Conservation (phyloP, 2,113 vertebrate species). For the Ictidomys tridecemlineatus region DNA sequence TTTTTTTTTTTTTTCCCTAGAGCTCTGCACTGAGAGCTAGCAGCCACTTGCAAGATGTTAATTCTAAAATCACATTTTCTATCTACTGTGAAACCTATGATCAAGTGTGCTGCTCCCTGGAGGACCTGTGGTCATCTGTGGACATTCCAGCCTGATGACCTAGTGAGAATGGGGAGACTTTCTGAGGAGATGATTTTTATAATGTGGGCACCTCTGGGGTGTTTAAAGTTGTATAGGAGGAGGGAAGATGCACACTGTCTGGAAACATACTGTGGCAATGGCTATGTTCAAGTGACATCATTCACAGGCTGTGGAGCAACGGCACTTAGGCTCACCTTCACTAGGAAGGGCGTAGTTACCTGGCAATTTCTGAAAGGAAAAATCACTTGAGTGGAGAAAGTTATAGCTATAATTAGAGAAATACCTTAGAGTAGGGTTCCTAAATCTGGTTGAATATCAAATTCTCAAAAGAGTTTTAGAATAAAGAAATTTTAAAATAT, state of each 20-base stretch:
- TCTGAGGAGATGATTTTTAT: background rate
- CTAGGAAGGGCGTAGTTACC: background rate
- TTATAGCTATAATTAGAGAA: background rate
- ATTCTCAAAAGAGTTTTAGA: conserved; percentile 18
- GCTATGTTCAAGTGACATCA: background rate
- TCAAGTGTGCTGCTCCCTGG: background rate
- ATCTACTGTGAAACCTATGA: background rate
- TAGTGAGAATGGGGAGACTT: background rate
- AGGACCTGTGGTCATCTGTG: background rate
- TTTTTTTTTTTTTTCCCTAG: background rate
- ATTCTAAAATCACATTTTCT: background rate
- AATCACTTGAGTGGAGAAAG: background rate
- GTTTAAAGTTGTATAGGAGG: background rate
- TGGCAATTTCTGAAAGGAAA: conserved; percentile 13
- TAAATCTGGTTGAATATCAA: background rate
- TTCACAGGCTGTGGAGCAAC: background rate
- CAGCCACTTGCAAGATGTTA: background rate
- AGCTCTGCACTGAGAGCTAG: background rate
- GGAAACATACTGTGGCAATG: background rate
- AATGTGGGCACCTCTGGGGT: background rate
- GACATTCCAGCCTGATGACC: background rate
- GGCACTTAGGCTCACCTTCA: background rate
- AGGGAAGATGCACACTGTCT: background rate
- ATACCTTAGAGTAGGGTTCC: background rate
- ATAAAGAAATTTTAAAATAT: background rate